Evolutionary conservation across 2,888 invertebrate species (phyloP).

Genomic region (Netelia melanura): DNA sequence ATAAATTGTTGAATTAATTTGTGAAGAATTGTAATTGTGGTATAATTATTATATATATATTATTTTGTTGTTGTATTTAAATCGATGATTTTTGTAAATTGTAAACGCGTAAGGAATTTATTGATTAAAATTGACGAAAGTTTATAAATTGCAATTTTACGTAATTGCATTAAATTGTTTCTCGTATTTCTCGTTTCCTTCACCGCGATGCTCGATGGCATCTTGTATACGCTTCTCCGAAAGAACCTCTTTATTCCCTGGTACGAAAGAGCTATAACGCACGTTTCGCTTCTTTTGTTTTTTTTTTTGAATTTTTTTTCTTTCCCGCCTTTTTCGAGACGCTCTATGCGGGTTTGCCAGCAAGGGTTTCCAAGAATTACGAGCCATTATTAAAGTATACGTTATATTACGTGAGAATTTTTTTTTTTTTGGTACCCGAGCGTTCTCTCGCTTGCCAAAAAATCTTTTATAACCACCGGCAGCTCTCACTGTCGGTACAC

Average conservation of each 20-base stretch:
- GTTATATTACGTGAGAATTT: conserved; percentile 63
- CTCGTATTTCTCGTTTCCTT: background rate
- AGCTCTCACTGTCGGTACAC: conserved; percentile 6
- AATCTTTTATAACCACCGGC: conserved; percentile 55
- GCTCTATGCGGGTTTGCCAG: conserved; percentile 49
- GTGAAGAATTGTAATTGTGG: no score
- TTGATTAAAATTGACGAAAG: no score
- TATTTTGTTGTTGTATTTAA: no score
- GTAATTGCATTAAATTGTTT: conserved; percentile 8
- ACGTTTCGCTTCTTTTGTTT: background rate
- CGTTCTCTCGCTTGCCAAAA: conserved; percentile 57
- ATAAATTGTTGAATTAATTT: no score
- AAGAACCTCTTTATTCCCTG: conserved; percentile 30
- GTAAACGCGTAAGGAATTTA: no score
- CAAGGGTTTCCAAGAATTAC: conserved; percentile 60
- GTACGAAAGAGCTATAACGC: conserved; percentile 10
- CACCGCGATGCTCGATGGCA: background rate
- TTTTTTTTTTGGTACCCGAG: conserved; percentile 37
- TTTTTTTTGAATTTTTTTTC: background rate
- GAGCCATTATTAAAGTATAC: conserved; percentile 64
- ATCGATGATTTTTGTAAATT: no score
- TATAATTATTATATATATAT: no score
- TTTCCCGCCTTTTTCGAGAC: background rate
- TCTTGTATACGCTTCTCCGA: background rate
- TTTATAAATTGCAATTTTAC: no score